Base-by-base conservation (phyloP, 1,140 invertebrate genomes). In the Caenorhabditis brenneri region DNA sequence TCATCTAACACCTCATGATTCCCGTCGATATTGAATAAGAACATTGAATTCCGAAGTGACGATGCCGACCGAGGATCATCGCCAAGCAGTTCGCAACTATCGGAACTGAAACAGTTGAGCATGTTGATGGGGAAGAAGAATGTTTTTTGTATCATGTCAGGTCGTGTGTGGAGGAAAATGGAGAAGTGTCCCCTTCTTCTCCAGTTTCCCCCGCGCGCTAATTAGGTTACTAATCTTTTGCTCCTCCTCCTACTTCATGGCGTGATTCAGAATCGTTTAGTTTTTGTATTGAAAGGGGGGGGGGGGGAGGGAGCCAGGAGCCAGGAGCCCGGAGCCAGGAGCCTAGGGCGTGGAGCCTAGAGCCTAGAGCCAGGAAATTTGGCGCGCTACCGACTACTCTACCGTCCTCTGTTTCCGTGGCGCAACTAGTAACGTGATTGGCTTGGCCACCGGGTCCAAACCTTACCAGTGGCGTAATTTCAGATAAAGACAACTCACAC, bases 21-120 rank as follows among this genome's bases (percentile, higher is more conserved):
- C n/a, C 42, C 78, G 49, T 79, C 78, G n/a, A 36, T 29, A 53
- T 80, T 53, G 36, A 80, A 80, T n/a, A 80, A 24, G 19, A 80
- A 80, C 79, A 80, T 51, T 10, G 79, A 80, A 19, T 80, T 80
- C 53, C 79, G 79, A 7, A 53, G 12, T 4, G 79, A 80, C 1
- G 79, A 80, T 10, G 79, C 51, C 7, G 79, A 80, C 19, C 81
- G 36, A 9, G 55, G 81, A 74, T 82, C 81, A 36, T 82, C 81
- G 33, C 55, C 55, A n/a, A 82, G 58, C 19, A 69, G 60, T 42
- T 82, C 81, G 33, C 58, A 69, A 42, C 81, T 82, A 29, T 82
- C 81, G 16, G 81, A 82, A 1, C 81, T 82, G 60, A 60, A 82
- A 81, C 55, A 82, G 24, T 55, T 51, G 78, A 80, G 48, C 78